These are phyloP conservation scores for Pogoniulus pusillus DNA, from an alignment of 2,797 vertebrate species.

Conservation along the genomic window DNA sequence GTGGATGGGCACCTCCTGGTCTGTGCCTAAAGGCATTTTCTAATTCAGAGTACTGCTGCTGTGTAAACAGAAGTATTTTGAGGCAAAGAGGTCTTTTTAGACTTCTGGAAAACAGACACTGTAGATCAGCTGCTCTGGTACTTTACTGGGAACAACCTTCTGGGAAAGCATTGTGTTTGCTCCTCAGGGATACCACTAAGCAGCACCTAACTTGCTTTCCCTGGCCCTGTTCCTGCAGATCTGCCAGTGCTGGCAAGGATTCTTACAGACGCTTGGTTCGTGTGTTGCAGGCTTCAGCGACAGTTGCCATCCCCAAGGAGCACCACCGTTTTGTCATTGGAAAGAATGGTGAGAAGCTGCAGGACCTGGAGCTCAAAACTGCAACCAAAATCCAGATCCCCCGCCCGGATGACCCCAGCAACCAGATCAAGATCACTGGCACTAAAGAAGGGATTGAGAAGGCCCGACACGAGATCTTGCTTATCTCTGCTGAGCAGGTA, in stretches of 20 bases:
- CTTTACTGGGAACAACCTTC: neutral
- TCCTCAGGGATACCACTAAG: neutral
- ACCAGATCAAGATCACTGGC: slow-evolving; percentile 99
- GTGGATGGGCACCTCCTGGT: neutral
- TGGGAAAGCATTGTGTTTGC: neutral
- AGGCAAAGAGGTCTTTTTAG: neutral
- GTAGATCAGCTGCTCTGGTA: neutral
- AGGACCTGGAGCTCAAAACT: slow-evolving; percentile 98
- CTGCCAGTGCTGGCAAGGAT: neutral
- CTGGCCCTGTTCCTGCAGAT: neutral
- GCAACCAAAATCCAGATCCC: slow-evolving; percentile 99
- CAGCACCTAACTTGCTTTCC: neutral
- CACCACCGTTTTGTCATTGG: slow-evolving; percentile 99
- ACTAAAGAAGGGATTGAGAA: slow-evolving; percentile 99
- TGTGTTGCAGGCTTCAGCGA: slow-evolving; percentile 87
- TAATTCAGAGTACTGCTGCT: neutral
- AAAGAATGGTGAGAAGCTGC: slow-evolving; percentile 98
- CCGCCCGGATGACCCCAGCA: slow-evolving; percentile 95
- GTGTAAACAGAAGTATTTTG: neutral
- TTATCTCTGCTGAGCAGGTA: slow-evolving; percentile 99
- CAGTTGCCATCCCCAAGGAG: slow-evolving; percentile 96
- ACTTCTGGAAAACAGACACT: neutral
- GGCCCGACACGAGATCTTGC: slow-evolving; percentile 95
- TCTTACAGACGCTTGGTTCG: neutral
- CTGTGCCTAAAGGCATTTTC: neutral